Conservation (phyloP, 1,140 invertebrate genomes). For the Heliothis subflexa region DNA sequence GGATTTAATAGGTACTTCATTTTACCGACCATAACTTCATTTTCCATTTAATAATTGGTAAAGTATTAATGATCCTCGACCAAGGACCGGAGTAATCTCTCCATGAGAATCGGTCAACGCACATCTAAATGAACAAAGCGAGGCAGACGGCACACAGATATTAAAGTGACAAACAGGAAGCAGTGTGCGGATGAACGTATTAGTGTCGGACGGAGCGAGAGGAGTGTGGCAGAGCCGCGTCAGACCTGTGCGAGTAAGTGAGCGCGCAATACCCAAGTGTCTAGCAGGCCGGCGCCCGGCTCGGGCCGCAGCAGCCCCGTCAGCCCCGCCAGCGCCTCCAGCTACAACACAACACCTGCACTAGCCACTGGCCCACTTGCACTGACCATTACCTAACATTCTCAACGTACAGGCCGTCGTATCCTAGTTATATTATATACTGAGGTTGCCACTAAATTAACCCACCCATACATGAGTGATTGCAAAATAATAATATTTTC, state of each 20-base stretch:
- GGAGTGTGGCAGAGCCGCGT: slow-evolving; percentile 65
- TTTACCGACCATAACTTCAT: not conserved
- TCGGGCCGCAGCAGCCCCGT: slow-evolving; percentile 82
- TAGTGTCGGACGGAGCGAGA: slow-evolving; percentile 53
- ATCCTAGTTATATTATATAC: too few relatives aligned
- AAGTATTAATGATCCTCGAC: too few relatives aligned
- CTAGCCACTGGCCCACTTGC: not conserved
- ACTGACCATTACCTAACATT: not conserved
- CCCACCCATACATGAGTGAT: too few relatives aligned
- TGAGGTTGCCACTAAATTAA: too few relatives aligned
- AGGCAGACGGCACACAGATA: slow-evolving; percentile 3
- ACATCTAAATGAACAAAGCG: slow-evolving; percentile 1
- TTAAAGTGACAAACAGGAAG: slow-evolving; percentile 50
- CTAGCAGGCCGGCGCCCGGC: slow-evolving; percentile 80
- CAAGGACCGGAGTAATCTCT: too few relatives aligned
- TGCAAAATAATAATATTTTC: too few relatives aligned
- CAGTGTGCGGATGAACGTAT: slow-evolving; percentile 49
- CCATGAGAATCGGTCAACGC: not conserved
- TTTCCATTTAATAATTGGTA: too few relatives aligned
- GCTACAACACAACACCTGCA: slow-evolving; percentile 74
- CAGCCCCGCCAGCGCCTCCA: slow-evolving; percentile 83
- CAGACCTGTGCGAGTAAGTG: slow-evolving; percentile 85
- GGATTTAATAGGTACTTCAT: not conserved
- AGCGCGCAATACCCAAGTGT: slow-evolving; percentile 87
- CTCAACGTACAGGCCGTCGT: not conserved